phyloP scores from a whole-genome alignment of 2,797 vertebrate species.

The Enteromius thamalakanensis region DNA sequence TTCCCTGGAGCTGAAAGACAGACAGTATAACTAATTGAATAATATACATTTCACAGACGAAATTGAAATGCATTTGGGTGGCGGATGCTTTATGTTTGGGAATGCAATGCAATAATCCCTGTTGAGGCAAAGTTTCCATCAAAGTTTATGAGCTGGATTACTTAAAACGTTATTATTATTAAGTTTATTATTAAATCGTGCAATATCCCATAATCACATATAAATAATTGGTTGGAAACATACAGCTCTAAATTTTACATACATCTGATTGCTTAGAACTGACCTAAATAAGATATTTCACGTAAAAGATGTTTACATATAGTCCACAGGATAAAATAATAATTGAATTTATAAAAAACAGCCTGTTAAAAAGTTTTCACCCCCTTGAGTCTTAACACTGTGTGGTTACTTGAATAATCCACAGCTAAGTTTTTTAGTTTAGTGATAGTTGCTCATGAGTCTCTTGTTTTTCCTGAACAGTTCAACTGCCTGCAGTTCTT shows the following conservation, averaged over 20 bases:
- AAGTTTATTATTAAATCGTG: not conserved
- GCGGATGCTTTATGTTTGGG: not conserved
- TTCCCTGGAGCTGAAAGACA: conserved; percentile 81
- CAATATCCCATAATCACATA: not conserved
- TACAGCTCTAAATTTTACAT: not conserved
- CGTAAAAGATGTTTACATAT: too few species aligned
- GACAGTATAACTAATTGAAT: not conserved
- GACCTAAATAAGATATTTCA: too few species aligned
- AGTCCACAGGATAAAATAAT: too few species aligned
- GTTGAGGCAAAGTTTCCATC: not conserved
- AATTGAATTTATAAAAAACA: too few species aligned
- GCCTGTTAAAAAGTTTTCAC: too few species aligned
- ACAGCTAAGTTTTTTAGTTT: too few species aligned
- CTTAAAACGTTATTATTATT: not conserved
- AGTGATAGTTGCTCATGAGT: too few species aligned
- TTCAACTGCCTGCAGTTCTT: too few species aligned
- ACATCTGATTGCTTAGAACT: too few species aligned
- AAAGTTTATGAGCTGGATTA: not conserved
- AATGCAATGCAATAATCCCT: not conserved
- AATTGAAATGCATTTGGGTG: not conserved
- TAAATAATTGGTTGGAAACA: not conserved
- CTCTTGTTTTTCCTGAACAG: too few species aligned
- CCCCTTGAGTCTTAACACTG: too few species aligned
- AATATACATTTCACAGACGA: not conserved
- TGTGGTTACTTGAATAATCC: too few species aligned